phyloP scores from a whole-genome alignment of 2,888 invertebrate species.

The Drosophila yooni region DNA sequence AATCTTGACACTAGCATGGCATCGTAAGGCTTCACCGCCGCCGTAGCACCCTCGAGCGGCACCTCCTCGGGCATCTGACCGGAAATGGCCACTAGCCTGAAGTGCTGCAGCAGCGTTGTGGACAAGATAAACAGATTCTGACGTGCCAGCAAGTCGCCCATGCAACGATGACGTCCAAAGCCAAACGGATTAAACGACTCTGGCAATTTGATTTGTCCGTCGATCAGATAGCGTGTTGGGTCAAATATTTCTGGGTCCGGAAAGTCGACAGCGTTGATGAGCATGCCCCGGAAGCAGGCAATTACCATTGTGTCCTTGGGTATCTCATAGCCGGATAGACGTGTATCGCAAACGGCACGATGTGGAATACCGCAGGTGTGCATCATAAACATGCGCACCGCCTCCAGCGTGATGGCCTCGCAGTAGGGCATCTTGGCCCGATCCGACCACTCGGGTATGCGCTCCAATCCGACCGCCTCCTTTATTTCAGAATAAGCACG shows the following conservation, averaged over 20 bases:
- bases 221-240: conserved; percentile 90
- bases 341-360: conserved; percentile 90
- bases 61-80: conserved; percentile 89
- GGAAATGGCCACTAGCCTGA: conserved; percentile 88
- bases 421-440: conserved; percentile 92
- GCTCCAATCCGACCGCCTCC: conserved; percentile 88
- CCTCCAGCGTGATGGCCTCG: conserved; percentile 91
- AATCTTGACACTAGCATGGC: conserved; percentile 87
- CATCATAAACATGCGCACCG: conserved; percentile 92
- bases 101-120: conserved; percentile 90
- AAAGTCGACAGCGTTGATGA: conserved; percentile 89
- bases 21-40: conserved; percentile 90
- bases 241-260: conserved; percentile 90
- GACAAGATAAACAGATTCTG: conserved; percentile 92
- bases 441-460: conserved; percentile 90
- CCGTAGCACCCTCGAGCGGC: conserved; percentile 91
- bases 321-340: conserved; percentile 89
- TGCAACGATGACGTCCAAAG: conserved; percentile 91
- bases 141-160: conserved; percentile 91
- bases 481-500: conserved; percentile 93
- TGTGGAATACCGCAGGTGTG: conserved; percentile 92
- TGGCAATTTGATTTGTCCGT: conserved; percentile 88
- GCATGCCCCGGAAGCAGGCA: conserved; percentile 90
- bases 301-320: conserved; percentile 94
- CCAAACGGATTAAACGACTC: conserved; percentile 92